These are phyloP conservation scores for Lamellibrachia columna DNA, from an alignment of 2,888 invertebrate genomes.

Conservation along the genomic window DNA sequence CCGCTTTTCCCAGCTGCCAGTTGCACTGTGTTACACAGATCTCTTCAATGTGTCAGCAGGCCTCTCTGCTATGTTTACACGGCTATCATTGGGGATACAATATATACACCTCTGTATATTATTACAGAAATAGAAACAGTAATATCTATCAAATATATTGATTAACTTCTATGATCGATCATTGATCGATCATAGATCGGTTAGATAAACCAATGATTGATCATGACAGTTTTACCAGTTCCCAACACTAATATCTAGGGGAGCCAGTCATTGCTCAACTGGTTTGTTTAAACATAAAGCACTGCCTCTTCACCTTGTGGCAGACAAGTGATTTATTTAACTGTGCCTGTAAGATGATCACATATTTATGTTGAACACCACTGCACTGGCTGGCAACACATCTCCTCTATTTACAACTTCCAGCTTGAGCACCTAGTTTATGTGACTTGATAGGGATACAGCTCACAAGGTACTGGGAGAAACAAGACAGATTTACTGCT, in stretches of 20 bases:
- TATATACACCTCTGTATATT: too few relatives aligned
- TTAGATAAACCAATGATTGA: too few relatives aligned
- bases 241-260: too few relatives aligned
- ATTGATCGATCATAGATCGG: too few relatives aligned
- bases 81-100: too few relatives aligned
- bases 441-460: neutral
- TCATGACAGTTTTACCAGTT: too few relatives aligned
- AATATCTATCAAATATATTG: too few relatives aligned
- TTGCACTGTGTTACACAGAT: neutral
- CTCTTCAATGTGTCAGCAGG: neutral
- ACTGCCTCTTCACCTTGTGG: neutral
- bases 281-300: neutral
- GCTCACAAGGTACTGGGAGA: neutral
- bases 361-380: neutral
- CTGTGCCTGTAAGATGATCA: neutral
- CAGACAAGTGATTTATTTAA: neutral
- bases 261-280: too few relatives aligned
- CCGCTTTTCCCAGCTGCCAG: neutral
- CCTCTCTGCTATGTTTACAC: neutral
- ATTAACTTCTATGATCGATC: too few relatives aligned
- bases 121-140: too few relatives aligned
- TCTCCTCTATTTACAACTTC: slow-evolving; percentile 9
- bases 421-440: neutral
- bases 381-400: neutral
- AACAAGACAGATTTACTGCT: neutral